Percentiles rank a stretch among this genome's conserved stretches.
phyloP scores from a whole-genome alignment of 1,140 invertebrate species.

The Berghia stephanieae region DNA sequence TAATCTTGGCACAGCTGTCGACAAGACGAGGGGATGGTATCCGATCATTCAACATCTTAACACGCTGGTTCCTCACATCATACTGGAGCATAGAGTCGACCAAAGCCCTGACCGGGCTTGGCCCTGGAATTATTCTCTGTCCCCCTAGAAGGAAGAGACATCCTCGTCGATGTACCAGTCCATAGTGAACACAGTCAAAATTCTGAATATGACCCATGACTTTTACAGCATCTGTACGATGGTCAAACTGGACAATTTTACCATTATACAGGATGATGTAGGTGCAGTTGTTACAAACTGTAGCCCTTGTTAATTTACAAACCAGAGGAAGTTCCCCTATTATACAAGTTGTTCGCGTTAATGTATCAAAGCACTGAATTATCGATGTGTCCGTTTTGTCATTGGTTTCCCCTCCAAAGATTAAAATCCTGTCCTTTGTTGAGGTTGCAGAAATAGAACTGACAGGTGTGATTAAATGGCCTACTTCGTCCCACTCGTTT shows the following conservation, averaged over 20 bases:
- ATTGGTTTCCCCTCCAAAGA: constrained; percentile 58
- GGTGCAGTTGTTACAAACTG: constrained; percentile 46
- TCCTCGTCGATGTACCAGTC: constrained; percentile 53
- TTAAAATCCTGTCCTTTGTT: constrained; percentile 49
- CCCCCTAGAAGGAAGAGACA: constrained; percentile 53
- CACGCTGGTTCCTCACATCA: constrained; percentile 46
- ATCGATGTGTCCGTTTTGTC: constrained; percentile 51
- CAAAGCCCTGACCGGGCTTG: constrained; percentile 38
- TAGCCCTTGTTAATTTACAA: constrained; percentile 53
- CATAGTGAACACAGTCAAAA: constrained; percentile 57
- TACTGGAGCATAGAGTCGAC: constrained; percentile 52
- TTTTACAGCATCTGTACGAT: constrained; percentile 22
- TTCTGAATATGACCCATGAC: constrained; percentile 49
- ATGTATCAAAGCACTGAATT: constrained; percentile 57
- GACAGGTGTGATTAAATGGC: constrained; percentile 45
- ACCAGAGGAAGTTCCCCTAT: constrained; percentile 49
- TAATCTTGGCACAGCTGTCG: constrained; percentile 57
- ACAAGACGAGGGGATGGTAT: constrained; percentile 54
- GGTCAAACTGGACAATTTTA: constrained; percentile 45
- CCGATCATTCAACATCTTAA: constrained; percentile 46
- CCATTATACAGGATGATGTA: constrained; percentile 58
- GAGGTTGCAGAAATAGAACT: constrained; percentile 57
- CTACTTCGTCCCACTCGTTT: constrained; percentile 50
- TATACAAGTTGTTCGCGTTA: constrained; percentile 43
- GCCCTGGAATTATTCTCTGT: constrained; percentile 44